phyloP scores from a whole-genome alignment of 2,797 vertebrate genomes.

The Darevskia mixta region DNA sequence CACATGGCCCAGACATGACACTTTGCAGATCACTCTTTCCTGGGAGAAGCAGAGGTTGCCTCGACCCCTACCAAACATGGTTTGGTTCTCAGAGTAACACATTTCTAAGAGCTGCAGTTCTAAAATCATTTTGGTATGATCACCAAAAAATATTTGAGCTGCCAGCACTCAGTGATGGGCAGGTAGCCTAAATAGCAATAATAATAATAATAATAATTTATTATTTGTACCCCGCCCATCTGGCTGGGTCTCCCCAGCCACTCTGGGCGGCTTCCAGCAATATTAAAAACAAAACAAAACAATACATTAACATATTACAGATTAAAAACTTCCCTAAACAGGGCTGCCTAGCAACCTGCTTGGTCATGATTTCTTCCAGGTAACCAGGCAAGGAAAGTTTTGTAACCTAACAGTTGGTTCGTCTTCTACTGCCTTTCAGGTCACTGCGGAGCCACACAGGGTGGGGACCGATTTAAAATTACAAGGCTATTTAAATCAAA shows the following conservation, averaged over 20 bases:
- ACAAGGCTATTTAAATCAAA: background rate
- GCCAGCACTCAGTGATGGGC: background rate
- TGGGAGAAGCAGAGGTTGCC: background rate
- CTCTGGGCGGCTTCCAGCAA: too few relatives aligned
- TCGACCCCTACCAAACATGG: background rate
- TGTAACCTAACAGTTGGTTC: background rate
- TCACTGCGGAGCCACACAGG: background rate
- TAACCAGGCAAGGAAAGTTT: background rate
- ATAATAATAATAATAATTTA: too few relatives aligned
- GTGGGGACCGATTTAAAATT: background rate
- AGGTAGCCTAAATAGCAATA: background rate
- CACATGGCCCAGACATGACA: slow-evolving; percentile 11
- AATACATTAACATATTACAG: too few relatives aligned
- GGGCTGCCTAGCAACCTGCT: too few relatives aligned
- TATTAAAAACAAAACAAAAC: too few relatives aligned
- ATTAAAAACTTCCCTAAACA: too few relatives aligned
- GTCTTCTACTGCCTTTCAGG: background rate
- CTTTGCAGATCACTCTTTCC: background rate
- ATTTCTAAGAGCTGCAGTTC: background rate
- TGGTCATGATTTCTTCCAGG: background rate
- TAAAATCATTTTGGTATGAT: background rate
- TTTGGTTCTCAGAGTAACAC: background rate
- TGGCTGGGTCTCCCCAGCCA: too few relatives aligned
- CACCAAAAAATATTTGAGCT: background rate
- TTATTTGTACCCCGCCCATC: too few relatives aligned